Evolutionary conservation across 1,140 invertebrate genomes (phyloP).

Genomic region (Drosophila albomicans): DNA sequence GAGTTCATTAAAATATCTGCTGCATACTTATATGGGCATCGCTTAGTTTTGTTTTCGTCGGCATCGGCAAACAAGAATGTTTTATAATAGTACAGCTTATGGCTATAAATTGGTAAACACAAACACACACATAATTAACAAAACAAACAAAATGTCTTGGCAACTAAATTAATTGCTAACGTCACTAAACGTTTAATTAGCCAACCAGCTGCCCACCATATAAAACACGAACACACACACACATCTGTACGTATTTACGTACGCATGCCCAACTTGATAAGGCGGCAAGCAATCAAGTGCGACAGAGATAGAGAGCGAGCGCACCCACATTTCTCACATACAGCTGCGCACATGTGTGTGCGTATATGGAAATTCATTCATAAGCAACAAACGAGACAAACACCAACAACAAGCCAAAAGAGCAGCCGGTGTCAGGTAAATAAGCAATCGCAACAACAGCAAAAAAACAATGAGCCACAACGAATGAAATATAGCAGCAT

Average conservation of each 20-base stretch:
- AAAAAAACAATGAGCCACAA: conserved; percentile 45
- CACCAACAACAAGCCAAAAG: conserved; percentile 36
- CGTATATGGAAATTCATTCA: conserved; percentile 59
- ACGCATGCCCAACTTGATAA: conserved; percentile 5
- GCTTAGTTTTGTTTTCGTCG: conserved; percentile 15
- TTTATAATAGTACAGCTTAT: no score
- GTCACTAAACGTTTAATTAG: conserved; percentile 69
- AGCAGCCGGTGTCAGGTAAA: conserved; percentile 72
- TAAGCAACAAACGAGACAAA: conserved; percentile 55
- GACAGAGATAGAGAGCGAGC: conserved; percentile 5
- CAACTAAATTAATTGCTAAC: conserved; percentile 68
- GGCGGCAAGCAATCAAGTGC: neutral
- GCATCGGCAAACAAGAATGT: conserved; percentile 14
- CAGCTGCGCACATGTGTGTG: neutral
- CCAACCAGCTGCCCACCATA: conserved; percentile 44
- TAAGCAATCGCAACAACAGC: conserved; percentile 45
- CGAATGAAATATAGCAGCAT: conserved; percentile 22
- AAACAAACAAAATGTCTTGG: conserved; percentile 42
- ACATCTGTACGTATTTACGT: conserved; percentile 17
- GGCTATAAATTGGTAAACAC: conserved; percentile 30
- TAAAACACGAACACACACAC: conserved; percentile 11
- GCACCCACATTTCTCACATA: conserved; percentile 47
- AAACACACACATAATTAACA: conserved; percentile 21
- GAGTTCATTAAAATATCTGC: conserved; percentile 56
- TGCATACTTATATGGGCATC: conserved; percentile 77